These are phyloP conservation scores for Drosophila borborema DNA, from an alignment of 2,888 invertebrate genomes.

Conservation along the genomic window DNA sequence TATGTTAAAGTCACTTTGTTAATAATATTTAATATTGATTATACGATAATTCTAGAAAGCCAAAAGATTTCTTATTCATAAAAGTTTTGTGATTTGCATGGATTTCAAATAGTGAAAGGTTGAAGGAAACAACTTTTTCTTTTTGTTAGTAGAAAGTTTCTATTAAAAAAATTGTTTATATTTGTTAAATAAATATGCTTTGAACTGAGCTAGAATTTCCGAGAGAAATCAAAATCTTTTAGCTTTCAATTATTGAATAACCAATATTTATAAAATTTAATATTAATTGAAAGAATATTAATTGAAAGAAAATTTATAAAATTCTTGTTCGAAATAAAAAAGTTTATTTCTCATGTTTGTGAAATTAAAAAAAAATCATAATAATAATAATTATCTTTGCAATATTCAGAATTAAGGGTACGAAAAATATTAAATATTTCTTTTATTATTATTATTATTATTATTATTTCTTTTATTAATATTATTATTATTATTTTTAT, in stretches of 20 bases:
- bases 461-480: no score
- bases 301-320: not conserved
- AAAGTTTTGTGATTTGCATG: not conserved
- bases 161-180: not conserved
- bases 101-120: not conserved
- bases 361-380: no score
- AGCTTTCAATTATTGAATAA: not conserved
- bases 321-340: no score
- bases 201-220: not conserved
- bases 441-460: no score
- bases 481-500: no score
- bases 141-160: not conserved
- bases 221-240: not conserved
- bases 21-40: not conserved
- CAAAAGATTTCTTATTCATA: not conserved
- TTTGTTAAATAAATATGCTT: not conserved
- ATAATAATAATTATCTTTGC: no score
- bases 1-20: not conserved
- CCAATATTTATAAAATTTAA: not conserved
- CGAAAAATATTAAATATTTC: not conserved
- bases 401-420: not conserved
- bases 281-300: not conserved
- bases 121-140: constrained; percentile 4
- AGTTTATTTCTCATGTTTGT: not conserved
- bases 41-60: constrained; percentile 5